Percentiles rank a stretch among this genome's conserved stretches.
Evolutionary conservation across 92 coral and sea anemone species (phyloP).

Genomic region (Epizoanthus ramosus): DNA sequence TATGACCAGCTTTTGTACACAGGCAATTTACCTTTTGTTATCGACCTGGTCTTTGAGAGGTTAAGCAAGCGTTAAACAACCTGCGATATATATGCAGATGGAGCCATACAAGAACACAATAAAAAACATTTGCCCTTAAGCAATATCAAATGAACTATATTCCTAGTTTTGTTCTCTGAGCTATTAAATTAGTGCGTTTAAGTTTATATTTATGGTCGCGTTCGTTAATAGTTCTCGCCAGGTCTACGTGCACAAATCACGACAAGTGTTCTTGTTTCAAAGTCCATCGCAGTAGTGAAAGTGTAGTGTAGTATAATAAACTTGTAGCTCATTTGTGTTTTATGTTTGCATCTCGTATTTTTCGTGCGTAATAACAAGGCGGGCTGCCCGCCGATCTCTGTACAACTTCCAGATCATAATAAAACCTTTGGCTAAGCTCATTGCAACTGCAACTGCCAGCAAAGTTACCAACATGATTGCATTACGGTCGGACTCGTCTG

Average conservation of each 20-base stretch:
- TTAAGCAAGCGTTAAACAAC: neutral
- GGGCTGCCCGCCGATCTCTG: slow-evolving; percentile 50
- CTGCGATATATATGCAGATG: slow-evolving; percentile 15
- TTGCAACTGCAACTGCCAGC: slow-evolving; percentile 66
- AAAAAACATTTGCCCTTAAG: neutral
- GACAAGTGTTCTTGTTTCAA: neutral
- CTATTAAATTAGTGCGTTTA: neutral
- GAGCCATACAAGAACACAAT: slow-evolving; percentile 16
- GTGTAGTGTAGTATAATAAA: too few relatives aligned
- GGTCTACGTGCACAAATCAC: neutral
- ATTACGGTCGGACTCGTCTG: slow-evolving; percentile 62
- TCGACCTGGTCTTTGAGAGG: neutral
- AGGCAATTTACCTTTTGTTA: neutral
- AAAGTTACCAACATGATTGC: slow-evolving; percentile 68
- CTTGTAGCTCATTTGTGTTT: neutral
- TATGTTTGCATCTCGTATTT: slow-evolving; percentile 51
- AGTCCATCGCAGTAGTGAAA: neutral
- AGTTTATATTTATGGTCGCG: neutral
- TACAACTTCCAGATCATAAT: slow-evolving; percentile 68
- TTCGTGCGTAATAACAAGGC: slow-evolving; percentile 48
- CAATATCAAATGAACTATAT: neutral
- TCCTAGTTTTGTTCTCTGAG: slow-evolving; percentile 6
- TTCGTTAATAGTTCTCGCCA: slow-evolving; percentile 3
- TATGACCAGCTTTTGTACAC: neutral
- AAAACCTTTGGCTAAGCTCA: slow-evolving; percentile 64